phyloP scores from a whole-genome alignment of 2,888 invertebrate genomes.

The Crioceris asparagi region DNA sequence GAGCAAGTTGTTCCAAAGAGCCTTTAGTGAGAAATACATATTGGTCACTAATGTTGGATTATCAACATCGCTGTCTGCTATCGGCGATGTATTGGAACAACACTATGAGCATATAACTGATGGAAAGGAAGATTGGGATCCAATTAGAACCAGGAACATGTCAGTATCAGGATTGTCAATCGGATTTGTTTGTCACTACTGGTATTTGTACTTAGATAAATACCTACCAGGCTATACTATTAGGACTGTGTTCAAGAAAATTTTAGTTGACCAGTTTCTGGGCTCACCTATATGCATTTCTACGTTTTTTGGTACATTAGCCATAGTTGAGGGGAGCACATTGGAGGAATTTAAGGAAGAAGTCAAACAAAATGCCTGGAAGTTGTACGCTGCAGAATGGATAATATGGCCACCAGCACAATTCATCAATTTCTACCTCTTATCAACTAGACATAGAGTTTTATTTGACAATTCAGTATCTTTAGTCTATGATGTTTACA shows the following conservation, averaged over 20 bases:
- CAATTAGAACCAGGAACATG: slow-evolving; percentile 61
- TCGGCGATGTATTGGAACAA: slow-evolving; percentile 74
- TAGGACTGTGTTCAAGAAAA: slow-evolving; percentile 59
- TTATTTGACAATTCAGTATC: slow-evolving; percentile 80
- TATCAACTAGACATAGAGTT: slow-evolving; percentile 74
- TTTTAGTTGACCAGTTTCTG: slow-evolving; percentile 70
- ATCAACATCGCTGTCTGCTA: slow-evolving; percentile 62
- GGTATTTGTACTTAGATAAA: slow-evolving; percentile 71
- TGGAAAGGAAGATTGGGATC: slow-evolving; percentile 47
- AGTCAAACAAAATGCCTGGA: slow-evolving; percentile 62
- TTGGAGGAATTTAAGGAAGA: slow-evolving; percentile 53
- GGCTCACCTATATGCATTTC: slow-evolving; percentile 73
- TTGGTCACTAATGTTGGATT: slow-evolving; percentile 71
- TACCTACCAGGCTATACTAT: slow-evolving; percentile 58
- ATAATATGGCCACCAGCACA: slow-evolving; percentile 89
- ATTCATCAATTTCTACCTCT: slow-evolving; percentile 79
- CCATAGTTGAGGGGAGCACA: slow-evolving; percentile 56
- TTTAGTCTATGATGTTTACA: slow-evolving; percentile 75
- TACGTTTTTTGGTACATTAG: slow-evolving; percentile 67
- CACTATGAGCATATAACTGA: slow-evolving; percentile 56
- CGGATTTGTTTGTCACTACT: slow-evolving; percentile 74
- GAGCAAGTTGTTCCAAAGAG: too few relatives aligned
- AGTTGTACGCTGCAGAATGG: slow-evolving; percentile 80
- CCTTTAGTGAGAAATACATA: slow-evolving; percentile 55
- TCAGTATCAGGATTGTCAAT: slow-evolving; percentile 64